Percentiles rank a stretch among this genome's conserved stretches.
Evolutionary conservation across 2,888 invertebrate genomes (phyloP).

Genomic region (Escarpia spicata): DNA sequence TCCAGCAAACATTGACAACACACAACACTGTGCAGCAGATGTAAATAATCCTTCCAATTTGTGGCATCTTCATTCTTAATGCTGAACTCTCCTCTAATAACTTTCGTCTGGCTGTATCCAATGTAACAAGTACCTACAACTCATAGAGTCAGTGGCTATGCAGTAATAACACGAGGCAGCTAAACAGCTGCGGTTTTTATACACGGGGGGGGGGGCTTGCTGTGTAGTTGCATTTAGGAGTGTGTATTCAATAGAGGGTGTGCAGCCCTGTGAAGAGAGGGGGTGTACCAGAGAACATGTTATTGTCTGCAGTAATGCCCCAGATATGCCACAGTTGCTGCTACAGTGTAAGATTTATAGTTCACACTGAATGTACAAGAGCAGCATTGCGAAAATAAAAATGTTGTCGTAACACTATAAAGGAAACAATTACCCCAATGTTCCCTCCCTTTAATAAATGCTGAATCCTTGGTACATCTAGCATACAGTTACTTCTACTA

Average conservation of each 20-base stretch:
- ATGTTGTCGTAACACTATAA: not conserved
- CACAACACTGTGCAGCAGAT: not conserved
- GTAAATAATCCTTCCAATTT: conserved; percentile 3
- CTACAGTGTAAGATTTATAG: not conserved
- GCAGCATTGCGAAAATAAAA: too few relatives aligned
- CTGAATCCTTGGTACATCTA: not conserved
- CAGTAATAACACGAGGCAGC: not conserved
- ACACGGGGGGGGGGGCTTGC: not conserved
- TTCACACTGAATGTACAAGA: not conserved
- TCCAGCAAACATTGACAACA: not conserved
- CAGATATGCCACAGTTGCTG: not conserved
- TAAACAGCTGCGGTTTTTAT: not conserved
- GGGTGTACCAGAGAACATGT: not conserved
- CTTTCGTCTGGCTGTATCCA: not conserved
- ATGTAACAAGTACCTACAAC: not conserved
- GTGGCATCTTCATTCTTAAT: not conserved
- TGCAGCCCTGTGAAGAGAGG: not conserved
- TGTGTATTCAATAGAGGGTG: not conserved
- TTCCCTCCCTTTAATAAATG: too few relatives aligned
- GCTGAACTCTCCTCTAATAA: not conserved
- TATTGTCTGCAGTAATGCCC: not conserved
- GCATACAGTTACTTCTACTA: not conserved
- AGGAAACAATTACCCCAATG: not conserved
- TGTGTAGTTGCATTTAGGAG: not conserved
- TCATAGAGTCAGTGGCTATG: not conserved